Evolutionary conservation across 2,797 vertebrate species (phyloP).

Genomic region (Spatula clypeata): DNA sequence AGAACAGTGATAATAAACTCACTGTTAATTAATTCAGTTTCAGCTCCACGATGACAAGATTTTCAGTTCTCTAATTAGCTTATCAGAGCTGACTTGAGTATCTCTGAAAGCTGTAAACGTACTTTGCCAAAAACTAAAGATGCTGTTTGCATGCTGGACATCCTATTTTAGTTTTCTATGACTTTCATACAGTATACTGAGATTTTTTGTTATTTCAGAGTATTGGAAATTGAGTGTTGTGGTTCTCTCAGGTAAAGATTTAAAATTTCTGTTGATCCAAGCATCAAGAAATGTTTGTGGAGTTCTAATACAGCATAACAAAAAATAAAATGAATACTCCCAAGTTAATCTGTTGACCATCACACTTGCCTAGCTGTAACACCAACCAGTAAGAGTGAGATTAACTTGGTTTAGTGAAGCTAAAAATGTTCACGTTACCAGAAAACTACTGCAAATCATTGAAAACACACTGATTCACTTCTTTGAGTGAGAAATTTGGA

Average conservation of each 20-base stretch:
- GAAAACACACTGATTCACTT: background rate
- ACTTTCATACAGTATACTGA: background rate
- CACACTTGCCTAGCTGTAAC: background rate
- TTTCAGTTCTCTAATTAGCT: background rate
- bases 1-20: background rate
- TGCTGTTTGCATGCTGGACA: background rate
- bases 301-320: background rate
- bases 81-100: background rate
- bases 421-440: background rate
- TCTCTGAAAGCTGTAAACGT: background rate
- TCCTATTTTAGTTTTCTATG: background rate
- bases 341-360: background rate
- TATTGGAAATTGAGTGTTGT: background rate
- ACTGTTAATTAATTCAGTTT: background rate
- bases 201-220: background rate
- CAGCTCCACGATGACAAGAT: background rate
- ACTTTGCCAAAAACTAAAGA: background rate
- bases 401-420: background rate
- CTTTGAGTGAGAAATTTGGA: background rate
- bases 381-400: background rate
- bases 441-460: background rate
- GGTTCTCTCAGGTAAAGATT: background rate
- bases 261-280: background rate
- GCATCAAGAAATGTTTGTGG: background rate
- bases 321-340: background rate